These are phyloP conservation scores for Yponomeuta plumbellus DNA, from an alignment of 2,888 invertebrate species.

Conservation along the genomic window DNA sequence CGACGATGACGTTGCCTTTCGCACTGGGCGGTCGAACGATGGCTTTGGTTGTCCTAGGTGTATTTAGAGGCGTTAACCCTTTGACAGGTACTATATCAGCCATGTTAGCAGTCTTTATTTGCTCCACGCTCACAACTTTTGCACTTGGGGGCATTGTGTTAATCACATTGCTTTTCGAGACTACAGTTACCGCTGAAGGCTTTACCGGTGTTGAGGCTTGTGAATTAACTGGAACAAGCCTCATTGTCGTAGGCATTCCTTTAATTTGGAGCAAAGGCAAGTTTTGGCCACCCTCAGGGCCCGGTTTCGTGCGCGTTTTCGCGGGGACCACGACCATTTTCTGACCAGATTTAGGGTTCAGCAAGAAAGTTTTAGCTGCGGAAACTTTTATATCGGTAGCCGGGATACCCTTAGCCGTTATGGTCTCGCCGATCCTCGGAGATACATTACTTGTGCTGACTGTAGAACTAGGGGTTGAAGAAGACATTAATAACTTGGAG, in stretches of 20 bases:
- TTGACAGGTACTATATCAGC: slow-evolving; percentile 68
- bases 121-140: slow-evolving; percentile 29
- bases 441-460: slow-evolving; percentile 46
- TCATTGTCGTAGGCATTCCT: slow-evolving; percentile 65
- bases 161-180: slow-evolving; percentile 35
- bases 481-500: slow-evolving; percentile 59
- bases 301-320: slow-evolving; percentile 54
- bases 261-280: slow-evolving; percentile 66
- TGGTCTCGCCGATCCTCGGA: slow-evolving; percentile 48
- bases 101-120: slow-evolving; percentile 62
- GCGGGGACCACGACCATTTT: slow-evolving; percentile 72
- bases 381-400: slow-evolving; percentile 70
- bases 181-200: slow-evolving; percentile 44
- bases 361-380: slow-evolving; percentile 59
- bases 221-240: slow-evolving; percentile 63
- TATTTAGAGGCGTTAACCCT: slow-evolving; percentile 52
- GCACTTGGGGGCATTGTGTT: background rate
- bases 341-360: slow-evolving; percentile 68
- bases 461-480: slow-evolving; percentile 39
- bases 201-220: slow-evolving; percentile 44
- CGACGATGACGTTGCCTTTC: slow-evolving; percentile 78
- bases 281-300: slow-evolving; percentile 51
- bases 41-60: slow-evolving; percentile 62
- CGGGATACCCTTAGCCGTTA: slow-evolving; percentile 66
- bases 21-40: slow-evolving; percentile 61